Conservation (phyloP, 1,140 invertebrate species). For the Leptoteleia sp. region DNA sequence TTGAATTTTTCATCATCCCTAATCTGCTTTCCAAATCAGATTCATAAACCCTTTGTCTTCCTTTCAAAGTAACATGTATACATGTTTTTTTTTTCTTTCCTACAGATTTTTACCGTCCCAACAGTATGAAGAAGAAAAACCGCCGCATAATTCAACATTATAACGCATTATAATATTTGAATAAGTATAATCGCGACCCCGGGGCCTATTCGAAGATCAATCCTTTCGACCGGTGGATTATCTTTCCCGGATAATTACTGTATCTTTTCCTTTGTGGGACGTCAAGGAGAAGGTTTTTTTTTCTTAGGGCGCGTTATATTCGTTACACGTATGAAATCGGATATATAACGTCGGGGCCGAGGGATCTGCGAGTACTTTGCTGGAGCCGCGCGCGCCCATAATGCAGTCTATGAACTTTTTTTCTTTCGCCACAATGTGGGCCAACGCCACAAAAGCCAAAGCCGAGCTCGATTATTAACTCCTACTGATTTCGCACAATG, state of each 20-base stretch:
- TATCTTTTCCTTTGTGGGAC: slow-evolving; percentile 39
- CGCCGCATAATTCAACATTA: slow-evolving; percentile 34
- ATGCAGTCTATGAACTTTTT: slow-evolving; percentile 54
- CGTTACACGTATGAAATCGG: slow-evolving; percentile 60
- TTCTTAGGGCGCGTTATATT: slow-evolving; percentile 39
- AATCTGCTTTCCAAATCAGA: too few species aligned
- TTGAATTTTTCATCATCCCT: too few species aligned
- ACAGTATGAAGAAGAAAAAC: too few species aligned
- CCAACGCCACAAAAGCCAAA: slow-evolving; percentile 73
- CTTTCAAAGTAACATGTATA: too few species aligned
- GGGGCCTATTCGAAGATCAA: slow-evolving; percentile 21
- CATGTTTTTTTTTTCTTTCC: too few species aligned
- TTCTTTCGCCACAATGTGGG: slow-evolving; percentile 68
- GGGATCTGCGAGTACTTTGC: slow-evolving; percentile 37
- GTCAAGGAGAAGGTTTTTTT: slow-evolving; percentile 34
- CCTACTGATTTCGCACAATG: slow-evolving; percentile 76
- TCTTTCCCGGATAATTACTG: slow-evolving; percentile 43
- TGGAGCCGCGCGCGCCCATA: slow-evolving; percentile 39
- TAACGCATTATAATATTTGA: slow-evolving; percentile 41
- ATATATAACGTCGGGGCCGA: slow-evolving; percentile 36
- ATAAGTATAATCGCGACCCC: slow-evolving; percentile 24
- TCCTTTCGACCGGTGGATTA: slow-evolving; percentile 25
- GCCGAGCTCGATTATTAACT: slow-evolving; percentile 78
- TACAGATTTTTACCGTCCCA: too few species aligned
- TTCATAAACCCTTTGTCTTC: too few species aligned